Evolutionary conservation across 2,888 invertebrate species (phyloP).

Genomic region (Lomographa bimaculata): DNA sequence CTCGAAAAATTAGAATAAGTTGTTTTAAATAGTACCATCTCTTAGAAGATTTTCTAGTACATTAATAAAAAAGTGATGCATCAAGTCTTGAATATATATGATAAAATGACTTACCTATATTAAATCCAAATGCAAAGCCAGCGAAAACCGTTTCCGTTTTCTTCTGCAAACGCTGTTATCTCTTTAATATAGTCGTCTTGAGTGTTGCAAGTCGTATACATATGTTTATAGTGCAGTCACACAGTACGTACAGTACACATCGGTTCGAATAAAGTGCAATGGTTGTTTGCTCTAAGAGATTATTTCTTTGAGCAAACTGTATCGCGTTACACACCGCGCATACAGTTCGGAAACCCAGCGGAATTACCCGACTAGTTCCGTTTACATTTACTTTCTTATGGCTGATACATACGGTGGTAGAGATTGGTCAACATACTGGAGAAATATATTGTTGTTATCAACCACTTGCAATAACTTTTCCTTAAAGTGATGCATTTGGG

Average conservation of each 20-base stretch:
- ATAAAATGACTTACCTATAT: too few relatives aligned
- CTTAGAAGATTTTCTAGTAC: too few relatives aligned
- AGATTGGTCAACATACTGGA: constrained; percentile 26
- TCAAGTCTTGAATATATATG: too few relatives aligned
- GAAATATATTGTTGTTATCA: too few relatives aligned
- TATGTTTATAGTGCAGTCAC: constrained; percentile 40
- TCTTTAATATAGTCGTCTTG: constrained; percentile 33
- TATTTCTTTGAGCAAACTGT: constrained; percentile 70
- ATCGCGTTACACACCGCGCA: constrained; percentile 56
- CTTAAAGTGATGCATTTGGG: too few relatives aligned
- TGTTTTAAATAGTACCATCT: too few relatives aligned
- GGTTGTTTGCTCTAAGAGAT: constrained; percentile 71
- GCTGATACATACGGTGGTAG: constrained; percentile 37
- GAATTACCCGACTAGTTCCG: constrained; percentile 60
- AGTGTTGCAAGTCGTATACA: constrained; percentile 27
- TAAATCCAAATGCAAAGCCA: constrained; percentile 13
- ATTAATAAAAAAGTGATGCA: too few relatives aligned
- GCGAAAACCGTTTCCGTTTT: constrained; percentile 18
- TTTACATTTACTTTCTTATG: constrained; percentile 58
- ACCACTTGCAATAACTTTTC: too few relatives aligned
- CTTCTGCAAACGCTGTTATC: constrained; percentile 28
- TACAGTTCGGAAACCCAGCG: constrained; percentile 54
- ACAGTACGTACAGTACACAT: constrained; percentile 47
- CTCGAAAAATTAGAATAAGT: too few relatives aligned
- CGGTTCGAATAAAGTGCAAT: constrained; percentile 66